These are phyloP conservation scores for Parus major DNA, from an alignment of 2,113 vertebrate genomes.

Conservation along the genomic window DNA sequence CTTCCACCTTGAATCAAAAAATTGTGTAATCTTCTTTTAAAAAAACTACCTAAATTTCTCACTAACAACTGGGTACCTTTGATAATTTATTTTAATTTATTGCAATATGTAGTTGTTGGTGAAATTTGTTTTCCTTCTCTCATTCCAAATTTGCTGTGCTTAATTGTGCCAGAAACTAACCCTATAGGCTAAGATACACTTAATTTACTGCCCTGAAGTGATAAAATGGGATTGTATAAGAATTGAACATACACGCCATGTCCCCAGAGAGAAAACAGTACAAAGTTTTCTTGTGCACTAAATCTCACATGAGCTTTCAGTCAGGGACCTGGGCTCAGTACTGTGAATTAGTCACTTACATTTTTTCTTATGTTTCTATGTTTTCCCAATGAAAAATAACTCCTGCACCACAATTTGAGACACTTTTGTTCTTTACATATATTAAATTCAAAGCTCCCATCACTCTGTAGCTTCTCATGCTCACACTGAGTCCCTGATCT, in stretches of 20 bases:
- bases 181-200: not conserved
- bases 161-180: not conserved
- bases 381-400: not conserved
- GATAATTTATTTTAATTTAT: not conserved
- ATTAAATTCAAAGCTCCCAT: not conserved
- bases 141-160: not conserved
- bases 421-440: not conserved
- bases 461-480: not conserved
- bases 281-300: not conserved
- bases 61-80: not conserved
- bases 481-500: conserved; percentile 5
- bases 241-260: not conserved
- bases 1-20: not conserved
- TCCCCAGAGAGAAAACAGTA: not conserved
- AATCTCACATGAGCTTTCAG: not conserved
- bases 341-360: not conserved
- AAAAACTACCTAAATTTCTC: not conserved
- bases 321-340: not conserved
- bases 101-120: not conserved
- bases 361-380: not conserved
- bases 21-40: not conserved
- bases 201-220: not conserved
- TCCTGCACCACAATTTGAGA: not conserved
- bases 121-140: not conserved
- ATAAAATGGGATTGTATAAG: not conserved